These are phyloP conservation scores for Trypoxylus dichotomus DNA, from an alignment of 1,140 invertebrate genomes.

Conservation along the genomic window DNA sequence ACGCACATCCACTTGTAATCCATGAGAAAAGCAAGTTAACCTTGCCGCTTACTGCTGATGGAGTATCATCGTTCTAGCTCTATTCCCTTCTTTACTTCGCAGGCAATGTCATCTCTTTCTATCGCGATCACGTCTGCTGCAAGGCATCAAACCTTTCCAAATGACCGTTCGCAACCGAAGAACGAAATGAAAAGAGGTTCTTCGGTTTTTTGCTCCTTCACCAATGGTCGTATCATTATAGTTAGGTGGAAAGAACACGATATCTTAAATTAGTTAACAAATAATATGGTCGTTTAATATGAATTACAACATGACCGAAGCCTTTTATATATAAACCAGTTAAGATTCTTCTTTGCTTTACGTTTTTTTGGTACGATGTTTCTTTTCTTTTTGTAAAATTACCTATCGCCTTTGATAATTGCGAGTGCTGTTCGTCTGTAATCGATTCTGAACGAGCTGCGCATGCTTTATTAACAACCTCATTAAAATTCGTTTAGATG, in stretches of 20 bases:
- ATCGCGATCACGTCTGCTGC: conserved; percentile 15
- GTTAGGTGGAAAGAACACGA: neutral
- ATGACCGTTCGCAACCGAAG: neutral
- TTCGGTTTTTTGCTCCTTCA: neutral
- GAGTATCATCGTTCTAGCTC: neutral
- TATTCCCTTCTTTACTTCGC: neutral
- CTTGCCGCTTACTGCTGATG: neutral
- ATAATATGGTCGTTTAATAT: neutral
- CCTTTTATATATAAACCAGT: neutral
- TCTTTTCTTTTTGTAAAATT: neutral
- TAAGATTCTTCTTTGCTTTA: neutral
- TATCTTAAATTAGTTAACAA: conserved; percentile 11
- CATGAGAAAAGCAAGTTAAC: conserved; percentile 13
- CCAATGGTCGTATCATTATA: neutral
- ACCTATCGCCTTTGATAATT: no score
- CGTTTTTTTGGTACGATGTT: neutral
- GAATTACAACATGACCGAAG: neutral
- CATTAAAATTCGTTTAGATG: no score
- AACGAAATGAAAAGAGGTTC: neutral
- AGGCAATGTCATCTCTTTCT: neutral
- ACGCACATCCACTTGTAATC: neutral
- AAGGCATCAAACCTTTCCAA: conserved; percentile 25
- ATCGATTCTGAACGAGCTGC: no score
- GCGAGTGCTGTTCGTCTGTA: no score
- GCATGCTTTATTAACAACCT: no score